These are phyloP conservation scores for Thamnophis sirtalis DNA, from an alignment of 2,113 vertebrate species.

Conservation along the genomic window DNA sequence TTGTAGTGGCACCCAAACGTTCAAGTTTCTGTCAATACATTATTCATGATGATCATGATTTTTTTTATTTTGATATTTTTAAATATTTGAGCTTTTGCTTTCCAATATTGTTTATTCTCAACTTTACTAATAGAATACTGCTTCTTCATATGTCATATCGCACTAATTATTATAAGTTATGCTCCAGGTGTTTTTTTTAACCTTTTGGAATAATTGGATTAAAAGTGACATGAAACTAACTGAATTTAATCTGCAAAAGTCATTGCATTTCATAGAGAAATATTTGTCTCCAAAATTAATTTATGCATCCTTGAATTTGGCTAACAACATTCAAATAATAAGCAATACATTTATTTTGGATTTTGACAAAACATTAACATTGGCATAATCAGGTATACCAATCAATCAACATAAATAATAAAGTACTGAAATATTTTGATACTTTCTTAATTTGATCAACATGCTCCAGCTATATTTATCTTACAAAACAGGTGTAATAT, in stretches of 20 bases:
- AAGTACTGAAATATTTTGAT: background rate
- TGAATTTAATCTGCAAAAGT: background rate
- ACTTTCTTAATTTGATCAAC: background rate
- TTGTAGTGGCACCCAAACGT: background rate
- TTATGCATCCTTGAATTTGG: background rate
- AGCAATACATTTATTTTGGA: background rate
- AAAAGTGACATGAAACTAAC: background rate
- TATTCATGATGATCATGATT: background rate
- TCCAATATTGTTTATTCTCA: background rate
- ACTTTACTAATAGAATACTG: background rate
- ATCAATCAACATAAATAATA: background rate
- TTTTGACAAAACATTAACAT: background rate
- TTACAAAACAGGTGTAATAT: background rate
- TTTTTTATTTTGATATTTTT: background rate
- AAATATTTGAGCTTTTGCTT: background rate
- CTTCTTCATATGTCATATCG: background rate
- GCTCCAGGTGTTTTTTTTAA: background rate
- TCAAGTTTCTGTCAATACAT: background rate
- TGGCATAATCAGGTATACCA: background rate
- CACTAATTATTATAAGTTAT: background rate
- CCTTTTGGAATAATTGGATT: background rate
- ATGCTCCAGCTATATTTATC: background rate
- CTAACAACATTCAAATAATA: background rate
- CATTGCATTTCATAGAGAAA: background rate
- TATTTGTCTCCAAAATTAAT: background rate